Conservation (phyloP, 2,113 vertebrate genomes). For the Bombycilla garrulus region DNA sequence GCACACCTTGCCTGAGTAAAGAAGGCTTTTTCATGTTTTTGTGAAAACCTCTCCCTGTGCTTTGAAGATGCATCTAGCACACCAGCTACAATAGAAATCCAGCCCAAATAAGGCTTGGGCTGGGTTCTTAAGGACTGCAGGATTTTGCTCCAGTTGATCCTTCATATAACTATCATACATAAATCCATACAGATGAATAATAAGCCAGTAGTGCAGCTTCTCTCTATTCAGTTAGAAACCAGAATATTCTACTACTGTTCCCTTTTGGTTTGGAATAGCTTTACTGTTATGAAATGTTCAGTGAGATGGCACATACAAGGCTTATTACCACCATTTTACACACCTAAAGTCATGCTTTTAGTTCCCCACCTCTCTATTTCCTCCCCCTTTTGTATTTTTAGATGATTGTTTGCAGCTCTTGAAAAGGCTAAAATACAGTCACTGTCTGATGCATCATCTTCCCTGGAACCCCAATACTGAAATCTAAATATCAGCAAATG, state of each 20-base stretch:
- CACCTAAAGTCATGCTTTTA: not conserved
- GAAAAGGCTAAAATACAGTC: conserved; percentile 71
- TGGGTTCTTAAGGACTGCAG: not conserved
- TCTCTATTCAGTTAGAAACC: not conserved
- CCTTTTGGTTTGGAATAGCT: not conserved
- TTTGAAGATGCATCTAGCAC: not conserved
- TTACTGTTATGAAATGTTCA: not conserved
- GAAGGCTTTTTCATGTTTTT: not conserved
- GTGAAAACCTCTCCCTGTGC: not conserved
- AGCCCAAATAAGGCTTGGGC: not conserved
- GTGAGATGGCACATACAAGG: not conserved
- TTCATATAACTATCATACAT: not conserved
- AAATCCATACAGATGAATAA: not conserved
- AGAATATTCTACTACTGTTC: not conserved
- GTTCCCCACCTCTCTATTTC: not conserved
- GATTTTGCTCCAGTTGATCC: not conserved
- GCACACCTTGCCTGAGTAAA: not conserved
- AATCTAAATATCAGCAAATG: conserved; percentile 76
- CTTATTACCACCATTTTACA: not conserved
- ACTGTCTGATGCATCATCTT: conserved; percentile 67
- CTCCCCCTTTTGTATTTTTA: conserved; percentile 27
- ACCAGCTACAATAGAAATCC: not conserved
- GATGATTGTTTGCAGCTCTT: conserved; percentile 63
- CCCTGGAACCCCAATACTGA: conserved; percentile 70
- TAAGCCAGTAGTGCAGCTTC: not conserved